Evolutionary conservation across 1,140 invertebrate species (phyloP), one percentile per base, ranked within the genome.

Genomic region (Drosophila melanica): DNA sequence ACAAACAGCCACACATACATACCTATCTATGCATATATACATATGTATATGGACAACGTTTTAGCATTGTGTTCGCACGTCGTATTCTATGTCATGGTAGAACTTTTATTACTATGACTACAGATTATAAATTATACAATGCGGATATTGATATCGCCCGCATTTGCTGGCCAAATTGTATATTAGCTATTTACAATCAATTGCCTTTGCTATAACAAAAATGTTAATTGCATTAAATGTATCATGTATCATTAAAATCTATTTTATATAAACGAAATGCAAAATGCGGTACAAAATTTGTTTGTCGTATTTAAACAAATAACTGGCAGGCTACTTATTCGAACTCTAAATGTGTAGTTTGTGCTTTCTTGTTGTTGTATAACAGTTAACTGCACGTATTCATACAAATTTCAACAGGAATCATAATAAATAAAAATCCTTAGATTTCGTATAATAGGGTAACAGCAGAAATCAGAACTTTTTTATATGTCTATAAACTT

Each of bases 281-380:
- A 27, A 41, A 53, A 53, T 53, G 50, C 50, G 30, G 44, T 55
- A 65, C 33, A 55, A 33, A 35, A 65, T 54, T 27, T 10, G 30
- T 10, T 30, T 30, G 33, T 67, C 3, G n/a, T 50, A n/a, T 20
- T 45, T 27, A 47, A 47, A 33, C 39, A 45, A 63, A 11, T 53
- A 74, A 72, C 78, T 68, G 75, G 75, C 79, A 81, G 69, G 71
- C 63, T 62, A 59, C 69, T 74, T 81, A 81, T 81, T 82, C 75
- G 75, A 81, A 75, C 58, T 66, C 35, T 58, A 66, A 14, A 48
- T 48, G 54, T 23, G 44, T 16, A 50, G 39, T 47, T 55, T 53
- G 11, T 51, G 33, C 8, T 33, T 8, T 35, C 9, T 35, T 27
- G 44, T 59, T 68, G 51, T 33, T 37, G 45, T 48, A 50, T 33